Evolutionary conservation across 2,797 vertebrate genomes (phyloP), one percentile per base, ranked within the genome.

Genomic region (Sebastes dallii): DNA sequence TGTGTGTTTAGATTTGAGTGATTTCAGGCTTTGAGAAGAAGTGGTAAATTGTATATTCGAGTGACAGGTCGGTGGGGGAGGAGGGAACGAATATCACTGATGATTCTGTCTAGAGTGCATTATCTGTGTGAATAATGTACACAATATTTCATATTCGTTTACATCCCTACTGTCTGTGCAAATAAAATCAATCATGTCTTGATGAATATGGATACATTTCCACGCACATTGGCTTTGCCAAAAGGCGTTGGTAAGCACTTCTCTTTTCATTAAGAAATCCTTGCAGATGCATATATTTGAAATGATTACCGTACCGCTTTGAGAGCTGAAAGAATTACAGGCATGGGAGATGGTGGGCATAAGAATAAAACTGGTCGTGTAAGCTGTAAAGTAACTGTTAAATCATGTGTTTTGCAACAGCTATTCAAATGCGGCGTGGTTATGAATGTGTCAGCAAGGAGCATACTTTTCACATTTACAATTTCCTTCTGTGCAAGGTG

Each of bases 371-470:
- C 58, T 70, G 65, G 68, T 73, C 73, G 72, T 60, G 58, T 83
- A 85, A 86, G 83, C 90, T 72, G 81, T 66, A 84, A 24, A 77
- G 76, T 78, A 73, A 77, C 83, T 75, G 82, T 86, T 91, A 88
- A 90, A 91, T 86, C 66, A 87, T 66, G 77, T 77, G 73, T 84
- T 88, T 78, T 61, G 77, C 77, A 78, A 71, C 76, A 70, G 76
- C 80, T 78, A 82, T 89, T 90, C 71, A 88, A 86, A 84, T 85
- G 42, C 84, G 27, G 20, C 83, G 78, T 78, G 75, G 69, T 83
- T 89, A 66, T 89, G 75, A 91, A 86, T 83, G 83, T 91, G 84
- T 91, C 88, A 89, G 89, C 87, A 60, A 75, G 66, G 74, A 87
- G 82, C 80, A 32, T 32, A 86, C 66, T 81, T 84, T 82, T 87